phyloP scores from a whole-genome alignment of 2,888 invertebrate species.

The Sycophila texana region DNA sequence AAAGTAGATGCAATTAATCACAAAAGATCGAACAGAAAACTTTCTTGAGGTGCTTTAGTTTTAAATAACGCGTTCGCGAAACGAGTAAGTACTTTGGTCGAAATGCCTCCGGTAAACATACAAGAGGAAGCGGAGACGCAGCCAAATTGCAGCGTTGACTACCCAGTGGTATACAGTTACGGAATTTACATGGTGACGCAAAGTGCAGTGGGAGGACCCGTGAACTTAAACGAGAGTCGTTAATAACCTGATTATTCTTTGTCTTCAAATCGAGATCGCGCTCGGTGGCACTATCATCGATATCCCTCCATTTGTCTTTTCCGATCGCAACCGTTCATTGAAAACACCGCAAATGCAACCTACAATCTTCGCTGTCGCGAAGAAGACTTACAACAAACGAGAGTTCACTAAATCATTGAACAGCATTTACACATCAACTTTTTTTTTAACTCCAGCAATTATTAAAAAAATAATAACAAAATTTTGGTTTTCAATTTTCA shows the following conservation, averaged over 20 bases:
- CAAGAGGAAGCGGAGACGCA: neutral
- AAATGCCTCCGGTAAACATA: neutral
- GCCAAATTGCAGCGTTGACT: constrained; percentile 14
- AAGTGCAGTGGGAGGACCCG: constrained; percentile 12
- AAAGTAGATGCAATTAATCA: no score
- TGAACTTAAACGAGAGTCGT: constrained; percentile 32
- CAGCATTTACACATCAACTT: neutral
- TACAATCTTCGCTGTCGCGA: neutral
- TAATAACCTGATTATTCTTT: constrained; percentile 47
- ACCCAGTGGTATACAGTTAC: neutral
- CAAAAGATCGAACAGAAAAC: no score
- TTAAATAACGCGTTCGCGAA: neutral
- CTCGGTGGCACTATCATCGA: constrained; percentile 7
- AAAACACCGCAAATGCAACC: neutral
- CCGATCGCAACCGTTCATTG: neutral
- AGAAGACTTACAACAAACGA: neutral
- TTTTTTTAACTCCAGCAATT: neutral
- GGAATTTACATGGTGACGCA: constrained; percentile 1
- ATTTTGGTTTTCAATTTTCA: neutral
- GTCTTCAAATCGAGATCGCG: constrained; percentile 19
- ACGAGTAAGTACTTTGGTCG: neutral
- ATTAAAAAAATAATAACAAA: neutral
- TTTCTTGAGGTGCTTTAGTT: no score
- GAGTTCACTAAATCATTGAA: neutral
- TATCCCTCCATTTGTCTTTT: constrained; percentile 24